Percentiles rank a stretch among this genome's conserved stretches.
Conservation (phyloP, 2,888 invertebrate genomes). For the Harpalus rubripes region DNA sequence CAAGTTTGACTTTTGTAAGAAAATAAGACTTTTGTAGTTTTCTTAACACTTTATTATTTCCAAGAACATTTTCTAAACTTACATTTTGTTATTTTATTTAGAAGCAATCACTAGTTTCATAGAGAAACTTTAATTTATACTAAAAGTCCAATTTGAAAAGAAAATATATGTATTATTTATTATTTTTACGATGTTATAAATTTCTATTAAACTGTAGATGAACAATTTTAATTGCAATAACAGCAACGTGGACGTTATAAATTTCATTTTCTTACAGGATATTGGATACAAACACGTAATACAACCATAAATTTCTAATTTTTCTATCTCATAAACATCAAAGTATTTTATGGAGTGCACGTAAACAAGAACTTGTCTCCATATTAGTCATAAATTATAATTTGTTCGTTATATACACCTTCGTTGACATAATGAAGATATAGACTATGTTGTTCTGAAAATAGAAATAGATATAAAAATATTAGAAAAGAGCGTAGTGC, state of each 20-base stretch:
- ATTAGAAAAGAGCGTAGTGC: too few species aligned
- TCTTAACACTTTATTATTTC: too few species aligned
- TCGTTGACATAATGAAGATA: not conserved
- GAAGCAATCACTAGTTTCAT: too few species aligned
- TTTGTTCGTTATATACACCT: not conserved
- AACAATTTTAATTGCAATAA: not conserved
- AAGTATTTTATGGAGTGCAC: not conserved
- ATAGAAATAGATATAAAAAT: not conserved
- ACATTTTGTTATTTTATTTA: too few species aligned
- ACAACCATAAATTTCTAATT: not conserved
- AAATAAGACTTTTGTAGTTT: too few species aligned
- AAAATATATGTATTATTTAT: too few species aligned
- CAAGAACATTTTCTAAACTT: too few species aligned
- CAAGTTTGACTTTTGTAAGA: too few species aligned
- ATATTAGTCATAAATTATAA: not conserved
- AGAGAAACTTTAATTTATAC: too few species aligned
- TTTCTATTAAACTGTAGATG: too few species aligned
- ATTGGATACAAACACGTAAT: constrained; percentile 1
- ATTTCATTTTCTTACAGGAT: not conserved
- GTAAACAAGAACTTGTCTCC: not conserved
- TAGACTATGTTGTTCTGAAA: not conserved
- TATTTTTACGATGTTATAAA: too few species aligned
- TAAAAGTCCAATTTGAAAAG: too few species aligned
- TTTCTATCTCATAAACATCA: not conserved
- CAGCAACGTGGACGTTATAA: not conserved